A percentile compares a stretch with the other conserved stretches of the same genome.
These are phyloP conservation scores for Myrmecophaga tridactyla DNA, from an alignment of 2,113 vertebrate species.

Conservation along the genomic window DNA sequence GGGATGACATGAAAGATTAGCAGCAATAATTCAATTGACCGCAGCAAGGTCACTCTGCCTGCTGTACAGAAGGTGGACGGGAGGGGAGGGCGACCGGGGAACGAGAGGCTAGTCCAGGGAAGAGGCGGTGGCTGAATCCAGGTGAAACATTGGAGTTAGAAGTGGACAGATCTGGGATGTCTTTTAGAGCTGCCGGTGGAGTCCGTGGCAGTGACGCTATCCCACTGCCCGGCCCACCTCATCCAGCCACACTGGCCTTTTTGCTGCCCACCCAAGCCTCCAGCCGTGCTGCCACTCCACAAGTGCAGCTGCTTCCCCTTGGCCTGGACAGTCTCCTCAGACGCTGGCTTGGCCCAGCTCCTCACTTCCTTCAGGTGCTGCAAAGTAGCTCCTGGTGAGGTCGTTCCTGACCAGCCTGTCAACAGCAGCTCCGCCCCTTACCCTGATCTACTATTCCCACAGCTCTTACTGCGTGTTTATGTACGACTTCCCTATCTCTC, in stretches of 20 bases:
- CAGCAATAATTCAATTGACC: not conserved
- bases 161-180: not conserved
- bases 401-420: not conserved
- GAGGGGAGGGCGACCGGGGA: not conserved
- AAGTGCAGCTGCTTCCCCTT: not conserved
- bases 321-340: not conserved
- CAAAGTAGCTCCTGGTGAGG: not conserved
- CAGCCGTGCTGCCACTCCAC: not conserved
- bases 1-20: not conserved
- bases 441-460: not conserved
- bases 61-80: not conserved
- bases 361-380: not conserved
- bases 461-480: not conserved
- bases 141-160: not conserved
- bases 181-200: not conserved
- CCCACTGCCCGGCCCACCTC: not conserved
- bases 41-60: not conserved
- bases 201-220: not conserved
- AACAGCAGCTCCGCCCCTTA: no score
- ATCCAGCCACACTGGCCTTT: not conserved
- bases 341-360: not conserved
- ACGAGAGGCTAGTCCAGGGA: not conserved
- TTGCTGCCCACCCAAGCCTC: not conserved
- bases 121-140: not conserved
- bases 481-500: not conserved